Conservation (phyloP, 2,888 invertebrate genomes). For the Drosophila lutescens region DNA sequence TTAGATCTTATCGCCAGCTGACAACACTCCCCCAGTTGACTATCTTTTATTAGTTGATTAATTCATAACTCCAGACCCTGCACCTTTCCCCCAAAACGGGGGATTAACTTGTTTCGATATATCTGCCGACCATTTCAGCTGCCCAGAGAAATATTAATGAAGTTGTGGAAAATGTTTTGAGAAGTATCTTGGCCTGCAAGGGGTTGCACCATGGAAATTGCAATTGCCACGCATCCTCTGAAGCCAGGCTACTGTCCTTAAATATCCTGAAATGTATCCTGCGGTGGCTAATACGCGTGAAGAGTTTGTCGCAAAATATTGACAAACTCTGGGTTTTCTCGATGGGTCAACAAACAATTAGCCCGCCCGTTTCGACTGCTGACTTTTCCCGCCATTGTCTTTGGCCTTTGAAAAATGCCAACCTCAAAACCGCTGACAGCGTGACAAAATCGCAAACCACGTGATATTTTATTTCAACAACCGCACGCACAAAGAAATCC, state of each 20-base stretch:
- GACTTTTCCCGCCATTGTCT: conserved; percentile 33
- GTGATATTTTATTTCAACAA: conserved; percentile 81
- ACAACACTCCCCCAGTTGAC: conserved; percentile 12
- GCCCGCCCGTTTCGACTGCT: conserved; percentile 16
- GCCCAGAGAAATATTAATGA: conserved; percentile 63
- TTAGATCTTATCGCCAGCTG: conserved; percentile 30
- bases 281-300: conserved; percentile 46
- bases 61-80: conserved; percentile 63
- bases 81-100: conserved; percentile 48
- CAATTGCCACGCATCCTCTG: conserved; percentile 65
- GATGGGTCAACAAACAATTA: conserved; percentile 58
- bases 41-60: conserved; percentile 67
- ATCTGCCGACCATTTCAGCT: conserved; percentile 47
- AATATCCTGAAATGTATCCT: conserved; percentile 8
- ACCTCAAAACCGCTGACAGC: conserved; percentile 78
- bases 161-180: conserved; percentile 54
- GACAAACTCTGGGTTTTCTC: conserved; percentile 59
- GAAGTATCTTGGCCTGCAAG: conserved; percentile 20
- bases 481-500: conserved; percentile 50
- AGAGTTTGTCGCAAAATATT: conserved; percentile 63
- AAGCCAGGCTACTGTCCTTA: conserved; percentile 45
- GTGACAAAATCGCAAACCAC: conserved; percentile 78
- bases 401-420: conserved; percentile 48
- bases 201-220: conserved; percentile 65
- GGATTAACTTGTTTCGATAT: conserved; percentile 72